Evolutionary conservation across 2,888 invertebrate genomes (phyloP).

Genomic region (Chrysopilus asiliformis): DNA sequence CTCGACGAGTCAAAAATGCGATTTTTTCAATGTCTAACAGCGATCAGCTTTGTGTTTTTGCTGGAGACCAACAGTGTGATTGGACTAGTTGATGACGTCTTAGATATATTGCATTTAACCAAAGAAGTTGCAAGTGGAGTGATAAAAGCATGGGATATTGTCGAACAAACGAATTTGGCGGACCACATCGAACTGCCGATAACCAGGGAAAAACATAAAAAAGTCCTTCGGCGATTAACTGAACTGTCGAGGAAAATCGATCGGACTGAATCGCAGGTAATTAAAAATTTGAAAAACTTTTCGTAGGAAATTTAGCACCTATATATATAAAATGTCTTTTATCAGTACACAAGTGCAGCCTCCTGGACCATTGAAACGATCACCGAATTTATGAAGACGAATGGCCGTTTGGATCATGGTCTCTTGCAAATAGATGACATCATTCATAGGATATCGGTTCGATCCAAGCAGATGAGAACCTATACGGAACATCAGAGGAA

Average conservation of each 20-base stretch:
- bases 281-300: too few species aligned
- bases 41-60: too few species aligned
- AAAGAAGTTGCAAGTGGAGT: constrained; percentile 48
- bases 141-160: constrained; percentile 48
- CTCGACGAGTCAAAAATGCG: too few species aligned
- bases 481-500: constrained; percentile 41
- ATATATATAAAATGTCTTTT: too few species aligned
- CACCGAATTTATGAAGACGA: constrained; percentile 24
- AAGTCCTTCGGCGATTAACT: constrained; percentile 42
- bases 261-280: constrained; percentile 30
- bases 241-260: constrained; percentile 34
- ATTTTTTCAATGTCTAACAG: too few species aligned
- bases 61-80: too few species aligned
- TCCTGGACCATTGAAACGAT: constrained; percentile 30
- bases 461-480: constrained; percentile 45
- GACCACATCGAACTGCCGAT: constrained; percentile 46
- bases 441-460: constrained; percentile 44
- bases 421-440: constrained; percentile 49
- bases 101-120: constrained; percentile 43
- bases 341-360: constrained; percentile 26
- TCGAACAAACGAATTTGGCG: constrained; percentile 42
- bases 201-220: constrained; percentile 45
- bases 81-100: constrained; percentile 44
- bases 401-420: constrained; percentile 43
- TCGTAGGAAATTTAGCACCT: too few species aligned